Evolutionary conservation across 2,113 vertebrate genomes (phyloP), one percentile per base, ranked within the genome.

Genomic region (Castor canadensis): DNA sequence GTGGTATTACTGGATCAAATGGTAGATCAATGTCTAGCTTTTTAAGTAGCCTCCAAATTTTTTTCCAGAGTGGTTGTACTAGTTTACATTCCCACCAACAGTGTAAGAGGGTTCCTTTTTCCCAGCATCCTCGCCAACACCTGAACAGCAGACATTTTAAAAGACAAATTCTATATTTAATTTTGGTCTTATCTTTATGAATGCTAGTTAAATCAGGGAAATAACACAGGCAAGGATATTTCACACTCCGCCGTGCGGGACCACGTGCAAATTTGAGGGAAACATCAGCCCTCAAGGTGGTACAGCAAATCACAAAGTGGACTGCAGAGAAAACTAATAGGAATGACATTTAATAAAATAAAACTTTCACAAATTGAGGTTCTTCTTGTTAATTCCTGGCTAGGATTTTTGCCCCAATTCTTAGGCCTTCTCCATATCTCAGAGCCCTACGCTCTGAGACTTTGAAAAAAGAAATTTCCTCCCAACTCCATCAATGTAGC

Each of bases 101-200:
- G n/a, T n/a, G n/a, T n/a, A n/a, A n/a, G n/a, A n/a, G n/a, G n/a
- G n/a, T n/a, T n/a, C n/a, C n/a, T n/a, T n/a, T n/a, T n/a, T n/a
- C n/a, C n/a, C n/a, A n/a, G n/a, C n/a, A n/a, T n/a, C n/a, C n/a
- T n/a, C n/a, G n/a, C n/a, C n/a, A n/a, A n/a, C n/a, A n/a, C n/a
- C n/a, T n/a, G n/a, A 84, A 88, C 54, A 88, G 76, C 62, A 49
- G 47, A 79, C 54, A 72, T 32, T 95, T n/a, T 40, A 69, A 85
- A 54, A 35, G 35, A 43, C 52, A 45, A 89, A 83, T n/a, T 32
- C 73, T 66, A 40, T 10, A n/a, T 30, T n/a, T n/a, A n/a, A n/a
- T n/a, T n/a, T n/a, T n/a, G n/a, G n/a, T n/a, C 47, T 94, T 76
- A 58, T 52, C 95, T 91, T 62, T 24, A 35, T 8, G 32, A 81